phyloP scores from a whole-genome alignment of 2,888 invertebrate species.

The Entomobrya multifasciata region DNA sequence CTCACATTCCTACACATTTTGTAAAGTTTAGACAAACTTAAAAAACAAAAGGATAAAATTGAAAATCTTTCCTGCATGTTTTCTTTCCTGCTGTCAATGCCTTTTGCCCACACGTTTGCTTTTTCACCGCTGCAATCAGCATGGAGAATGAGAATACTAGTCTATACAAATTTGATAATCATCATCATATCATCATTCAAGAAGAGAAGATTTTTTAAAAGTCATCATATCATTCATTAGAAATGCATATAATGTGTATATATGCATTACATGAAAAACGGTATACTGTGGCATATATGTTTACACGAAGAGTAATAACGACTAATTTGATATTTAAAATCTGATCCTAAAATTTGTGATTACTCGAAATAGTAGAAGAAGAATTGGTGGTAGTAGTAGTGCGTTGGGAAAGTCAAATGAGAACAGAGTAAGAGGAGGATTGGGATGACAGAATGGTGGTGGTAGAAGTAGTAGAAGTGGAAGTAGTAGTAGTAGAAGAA shows the following conservation, averaged over 20 bases:
- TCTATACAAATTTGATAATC: slow-evolving; percentile 23
- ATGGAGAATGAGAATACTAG: slow-evolving; percentile 11
- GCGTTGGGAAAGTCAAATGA: slow-evolving; percentile 72
- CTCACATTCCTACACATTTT: no score
- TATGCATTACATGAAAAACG: not conserved
- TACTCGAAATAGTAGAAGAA: slow-evolving; percentile 54
- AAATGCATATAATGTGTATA: no score
- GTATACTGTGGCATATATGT: not conserved
- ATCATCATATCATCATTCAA: slow-evolving; percentile 19
- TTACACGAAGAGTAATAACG: slow-evolving; percentile 54
- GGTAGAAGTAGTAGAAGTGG: slow-evolving; percentile 56
- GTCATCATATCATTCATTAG: no score
- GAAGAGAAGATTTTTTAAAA: no score
- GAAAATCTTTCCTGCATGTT: not conserved
- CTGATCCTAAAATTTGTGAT: slow-evolving; percentile 63
- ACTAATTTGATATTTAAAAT: slow-evolving; percentile 67
- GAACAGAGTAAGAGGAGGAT: slow-evolving; percentile 72
- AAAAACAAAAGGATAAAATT: slow-evolving; percentile 40
- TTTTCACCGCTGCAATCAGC: not conserved
- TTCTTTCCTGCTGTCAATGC: slow-evolving; percentile 23
- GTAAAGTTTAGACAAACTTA: slow-evolving; percentile 2
- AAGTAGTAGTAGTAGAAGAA: slow-evolving; percentile 41
- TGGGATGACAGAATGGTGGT: slow-evolving; percentile 66
- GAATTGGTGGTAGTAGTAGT: slow-evolving; percentile 62
- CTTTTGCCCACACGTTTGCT: slow-evolving; percentile 6